These are phyloP conservation scores for Tetramorium simillimum DNA, from an alignment of 1,140 invertebrate genomes.

Conservation along the genomic window DNA sequence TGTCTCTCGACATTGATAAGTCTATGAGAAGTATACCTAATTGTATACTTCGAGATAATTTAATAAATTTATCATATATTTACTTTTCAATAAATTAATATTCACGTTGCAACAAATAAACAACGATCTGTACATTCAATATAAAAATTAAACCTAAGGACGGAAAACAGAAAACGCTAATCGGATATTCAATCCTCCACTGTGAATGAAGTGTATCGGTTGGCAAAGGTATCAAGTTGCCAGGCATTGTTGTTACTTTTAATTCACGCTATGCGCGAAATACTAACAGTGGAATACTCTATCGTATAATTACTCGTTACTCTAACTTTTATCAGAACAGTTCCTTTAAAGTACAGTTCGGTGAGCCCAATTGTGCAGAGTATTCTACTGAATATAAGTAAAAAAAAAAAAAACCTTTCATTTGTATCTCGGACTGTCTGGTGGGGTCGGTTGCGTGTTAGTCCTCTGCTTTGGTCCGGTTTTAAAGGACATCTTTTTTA, in stretches of 20 bases:
- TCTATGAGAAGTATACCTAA: conserved; percentile 66
- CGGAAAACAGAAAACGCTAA: conserved; percentile 83
- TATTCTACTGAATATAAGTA: conserved; percentile 33
- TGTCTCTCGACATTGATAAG: conserved; percentile 60
- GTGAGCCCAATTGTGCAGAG: conserved; percentile 62
- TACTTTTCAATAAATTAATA: conserved; percentile 73
- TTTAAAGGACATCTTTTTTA: conserved; percentile 86
- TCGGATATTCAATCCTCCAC: conserved; percentile 66
- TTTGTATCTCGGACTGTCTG: conserved; percentile 84
- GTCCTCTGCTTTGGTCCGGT: conserved; percentile 81
- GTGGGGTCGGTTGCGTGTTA: conserved; percentile 81
- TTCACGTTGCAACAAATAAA: conserved; percentile 74
- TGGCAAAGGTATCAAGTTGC: conserved; percentile 28
- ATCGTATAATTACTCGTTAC: conserved; percentile 37
- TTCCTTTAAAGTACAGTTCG: conserved; percentile 59
- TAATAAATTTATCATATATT: conserved; percentile 67
- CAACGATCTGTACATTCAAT: conserved; percentile 75
- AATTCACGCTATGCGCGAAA: conserved; percentile 29
- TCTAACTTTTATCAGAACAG: conserved; percentile 45
- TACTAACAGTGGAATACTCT: conserved; percentile 38
- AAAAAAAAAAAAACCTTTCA: conserved; percentile 70
- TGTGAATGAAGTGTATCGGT: conserved; percentile 57
- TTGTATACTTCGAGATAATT: conserved; percentile 58
- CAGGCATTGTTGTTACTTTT: not conserved
- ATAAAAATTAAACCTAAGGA: conserved; percentile 84